Percentiles rank a stretch among this genome's conserved stretches.
Conservation (phyloP, 2,113 vertebrate species). For the Varanus salvator region DNA sequence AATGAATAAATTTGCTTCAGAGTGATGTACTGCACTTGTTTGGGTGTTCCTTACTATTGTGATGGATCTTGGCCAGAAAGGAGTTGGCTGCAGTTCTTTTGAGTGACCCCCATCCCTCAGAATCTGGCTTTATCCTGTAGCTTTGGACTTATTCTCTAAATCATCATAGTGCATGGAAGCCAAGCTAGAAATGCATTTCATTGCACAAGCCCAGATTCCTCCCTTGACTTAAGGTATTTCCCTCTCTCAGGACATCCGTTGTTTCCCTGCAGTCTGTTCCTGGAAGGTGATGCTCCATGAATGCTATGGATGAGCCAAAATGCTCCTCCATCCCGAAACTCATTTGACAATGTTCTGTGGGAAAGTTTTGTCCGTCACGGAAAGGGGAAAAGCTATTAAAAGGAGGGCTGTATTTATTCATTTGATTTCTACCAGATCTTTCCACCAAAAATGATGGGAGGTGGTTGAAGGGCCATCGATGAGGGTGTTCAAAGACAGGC, state of each 20-base stretch:
- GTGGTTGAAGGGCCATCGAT: no score
- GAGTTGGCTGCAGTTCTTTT: not conserved
- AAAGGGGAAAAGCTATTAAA: not conserved
- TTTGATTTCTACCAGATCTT: no score
- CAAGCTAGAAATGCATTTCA: no score
- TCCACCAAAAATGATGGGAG: no score
- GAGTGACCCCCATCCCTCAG: no score
- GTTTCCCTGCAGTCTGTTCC: not conserved
- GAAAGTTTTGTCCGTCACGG: not conserved
- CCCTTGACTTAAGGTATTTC: not conserved
- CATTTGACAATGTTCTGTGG: not conserved
- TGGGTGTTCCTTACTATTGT: not conserved
- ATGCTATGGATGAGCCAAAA: not conserved
- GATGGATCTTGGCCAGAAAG: not conserved
- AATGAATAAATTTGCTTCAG: no score
- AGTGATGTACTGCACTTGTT: not conserved
- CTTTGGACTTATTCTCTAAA: not conserved
- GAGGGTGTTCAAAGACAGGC: no score
- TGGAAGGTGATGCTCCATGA: not conserved
- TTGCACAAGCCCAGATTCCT: not conserved
- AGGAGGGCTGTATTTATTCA: no score
- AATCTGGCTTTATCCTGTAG: no score
- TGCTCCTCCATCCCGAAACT: not conserved
- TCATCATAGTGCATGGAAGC: not conserved
- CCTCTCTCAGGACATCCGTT: not conserved